Evolutionary conservation across 2,888 invertebrate genomes (phyloP).

Genomic region (Agriopis leucophaearia): DNA sequence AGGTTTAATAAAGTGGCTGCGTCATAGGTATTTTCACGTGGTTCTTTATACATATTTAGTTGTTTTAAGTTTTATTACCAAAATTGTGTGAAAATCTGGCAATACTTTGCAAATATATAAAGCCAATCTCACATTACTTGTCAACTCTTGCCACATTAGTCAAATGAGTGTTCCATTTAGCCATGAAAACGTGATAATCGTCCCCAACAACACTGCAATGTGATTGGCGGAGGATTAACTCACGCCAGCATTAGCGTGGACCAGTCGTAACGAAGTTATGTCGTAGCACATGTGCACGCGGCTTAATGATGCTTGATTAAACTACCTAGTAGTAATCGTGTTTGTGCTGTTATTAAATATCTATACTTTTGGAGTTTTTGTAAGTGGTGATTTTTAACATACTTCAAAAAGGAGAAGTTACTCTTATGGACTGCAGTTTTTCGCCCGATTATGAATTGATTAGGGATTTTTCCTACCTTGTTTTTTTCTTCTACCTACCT

Average conservation of each 20-base stretch:
- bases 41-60: too few relatives aligned
- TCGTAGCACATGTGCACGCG: conserved; percentile 14
- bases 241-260: conserved; percentile 25
- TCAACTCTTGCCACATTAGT: conserved; percentile 14
- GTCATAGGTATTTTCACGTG: too few relatives aligned
- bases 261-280: conserved; percentile 19
- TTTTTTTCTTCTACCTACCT: not conserved
- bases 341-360: not conserved
- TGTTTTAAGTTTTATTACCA: too few relatives aligned
- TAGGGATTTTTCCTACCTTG: not conserved
- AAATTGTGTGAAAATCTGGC: too few relatives aligned
- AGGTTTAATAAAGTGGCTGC: too few relatives aligned
- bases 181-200: conserved; percentile 14
- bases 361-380: not conserved
- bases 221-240: conserved; percentile 27
- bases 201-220: conserved; percentile 7
- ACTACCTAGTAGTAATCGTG: not conserved
- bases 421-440: too few relatives aligned
- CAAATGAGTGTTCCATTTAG: not conserved
- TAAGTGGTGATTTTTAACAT: not conserved
- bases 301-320: conserved; percentile 9
- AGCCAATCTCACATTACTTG: conserved; percentile 6
- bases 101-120: too few relatives aligned
- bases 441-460: too few relatives aligned
- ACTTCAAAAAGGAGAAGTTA: too few relatives aligned